phyloP scores from a whole-genome alignment of 2,888 invertebrate species.

The Clitarchus hookeri region DNA sequence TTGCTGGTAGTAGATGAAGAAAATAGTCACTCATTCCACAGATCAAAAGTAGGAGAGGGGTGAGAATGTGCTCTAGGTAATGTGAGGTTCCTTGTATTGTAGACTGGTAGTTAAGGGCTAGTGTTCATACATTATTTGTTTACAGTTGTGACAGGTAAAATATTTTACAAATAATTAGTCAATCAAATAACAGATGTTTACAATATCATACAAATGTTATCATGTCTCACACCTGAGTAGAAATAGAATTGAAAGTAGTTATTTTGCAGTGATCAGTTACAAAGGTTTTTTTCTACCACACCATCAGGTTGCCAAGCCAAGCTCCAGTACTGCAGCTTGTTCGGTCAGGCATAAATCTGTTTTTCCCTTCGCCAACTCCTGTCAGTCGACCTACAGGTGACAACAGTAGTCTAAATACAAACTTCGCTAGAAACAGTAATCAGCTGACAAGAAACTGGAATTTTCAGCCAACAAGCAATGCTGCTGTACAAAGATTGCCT shows the following conservation, averaged over 20 bases:
- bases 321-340: conserved; percentile 32
- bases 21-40: too few relatives aligned
- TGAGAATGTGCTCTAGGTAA: too few relatives aligned
- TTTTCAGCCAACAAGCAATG: neutral
- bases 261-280: neutral
- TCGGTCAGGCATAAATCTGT: conserved; percentile 29
- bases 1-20: too few relatives aligned
- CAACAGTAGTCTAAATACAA: neutral
- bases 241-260: neutral
- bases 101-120: too few relatives aligned
- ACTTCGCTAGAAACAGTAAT: neutral
- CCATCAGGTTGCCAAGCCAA: conserved; percentile 33
- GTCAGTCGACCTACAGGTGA: neutral
- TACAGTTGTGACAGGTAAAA: too few relatives aligned
- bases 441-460: neutral
- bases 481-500: neutral
- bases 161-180: too few relatives aligned
- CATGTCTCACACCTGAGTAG: neutral
- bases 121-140: too few relatives aligned
- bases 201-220: too few relatives aligned
- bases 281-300: neutral
- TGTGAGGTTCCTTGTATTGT: too few relatives aligned
- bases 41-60: too few relatives aligned
- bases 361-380: conserved; percentile 22
- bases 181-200: too few relatives aligned